Conservation (phyloP, 2,888 invertebrate genomes). For the Drosophila diplacantha region DNA sequence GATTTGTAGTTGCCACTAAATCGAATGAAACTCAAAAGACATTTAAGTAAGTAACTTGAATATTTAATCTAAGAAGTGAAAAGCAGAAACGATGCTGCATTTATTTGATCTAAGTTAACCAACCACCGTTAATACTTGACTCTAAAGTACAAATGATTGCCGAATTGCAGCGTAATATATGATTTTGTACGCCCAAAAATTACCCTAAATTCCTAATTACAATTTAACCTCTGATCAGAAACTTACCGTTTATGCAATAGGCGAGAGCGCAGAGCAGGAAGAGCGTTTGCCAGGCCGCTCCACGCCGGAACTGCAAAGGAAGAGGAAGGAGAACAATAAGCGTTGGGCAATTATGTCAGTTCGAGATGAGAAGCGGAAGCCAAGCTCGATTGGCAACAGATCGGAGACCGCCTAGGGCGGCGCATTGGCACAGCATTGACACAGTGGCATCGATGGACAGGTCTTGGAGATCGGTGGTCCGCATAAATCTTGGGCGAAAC, state of each 20-base stretch:
- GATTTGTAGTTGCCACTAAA: too few relatives aligned
- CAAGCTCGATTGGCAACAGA: not conserved
- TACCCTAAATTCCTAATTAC: not conserved
- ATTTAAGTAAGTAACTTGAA: not conserved
- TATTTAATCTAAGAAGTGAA: not conserved
- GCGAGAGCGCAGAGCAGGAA: slow-evolving; percentile 72
- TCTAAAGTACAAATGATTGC: too few relatives aligned
- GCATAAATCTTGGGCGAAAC: slow-evolving; percentile 27
- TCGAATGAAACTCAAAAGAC: not conserved
- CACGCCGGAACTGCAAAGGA: slow-evolving; percentile 74
- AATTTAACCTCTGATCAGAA: not conserved
- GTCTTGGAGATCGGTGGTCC: slow-evolving; percentile 8
- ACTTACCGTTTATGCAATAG: slow-evolving; percentile 74
- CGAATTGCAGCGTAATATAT: too few relatives aligned
- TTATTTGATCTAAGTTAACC: not conserved
- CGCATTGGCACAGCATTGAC: slow-evolving; percentile 57
- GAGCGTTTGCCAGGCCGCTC: slow-evolving; percentile 76
- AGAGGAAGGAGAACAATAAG: slow-evolving; percentile 6
- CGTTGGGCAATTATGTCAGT: slow-evolving; percentile 13
- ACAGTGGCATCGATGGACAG: slow-evolving; percentile 54
- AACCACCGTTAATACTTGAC: not conserved
- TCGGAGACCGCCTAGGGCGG: slow-evolving; percentile 11
- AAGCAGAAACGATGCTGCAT: not conserved
- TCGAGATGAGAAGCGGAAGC: slow-evolving; percentile 27
- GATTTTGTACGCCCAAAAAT: not conserved